Percentiles rank a stretch among this genome's conserved stretches.
Conservation (phyloP, 2,797 vertebrate genomes). For the Aulostomus chinensis region DNA sequence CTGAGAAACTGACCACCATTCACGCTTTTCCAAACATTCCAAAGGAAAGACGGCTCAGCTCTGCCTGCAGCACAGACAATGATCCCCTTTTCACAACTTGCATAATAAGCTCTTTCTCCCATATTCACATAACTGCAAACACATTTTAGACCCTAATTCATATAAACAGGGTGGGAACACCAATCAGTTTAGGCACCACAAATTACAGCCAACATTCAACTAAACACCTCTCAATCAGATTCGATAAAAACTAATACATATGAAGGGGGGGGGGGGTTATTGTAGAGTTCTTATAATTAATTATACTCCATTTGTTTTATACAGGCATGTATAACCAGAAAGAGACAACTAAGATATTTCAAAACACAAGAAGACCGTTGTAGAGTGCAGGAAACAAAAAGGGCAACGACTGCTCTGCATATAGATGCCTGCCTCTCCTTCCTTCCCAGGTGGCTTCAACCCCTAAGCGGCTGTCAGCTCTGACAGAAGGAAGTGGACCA, state of each 20-base stretch:
- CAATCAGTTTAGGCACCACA: too few species aligned
- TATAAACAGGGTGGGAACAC: too few species aligned
- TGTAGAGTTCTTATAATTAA: too few species aligned
- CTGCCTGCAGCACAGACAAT: slow-evolving; percentile 57
- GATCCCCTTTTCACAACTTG: slow-evolving; percentile 49
- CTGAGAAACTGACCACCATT: slow-evolving; percentile 57
- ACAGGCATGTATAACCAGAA: too few species aligned
- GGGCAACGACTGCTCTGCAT: slow-evolving; percentile 26
- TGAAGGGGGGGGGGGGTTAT: too few species aligned
- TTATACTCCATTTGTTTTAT: too few species aligned
- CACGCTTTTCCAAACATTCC: slow-evolving; percentile 70
- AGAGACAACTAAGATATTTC: not conserved
- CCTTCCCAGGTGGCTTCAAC: slow-evolving; percentile 45
- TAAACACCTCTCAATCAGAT: too few species aligned
- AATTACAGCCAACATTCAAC: too few species aligned
- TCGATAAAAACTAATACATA: too few species aligned
- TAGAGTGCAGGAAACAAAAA: slow-evolving; percentile 5
- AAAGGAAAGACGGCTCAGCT: slow-evolving; percentile 46
- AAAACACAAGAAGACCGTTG: not conserved
- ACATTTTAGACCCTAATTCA: too few species aligned
- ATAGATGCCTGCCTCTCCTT: slow-evolving; percentile 25
- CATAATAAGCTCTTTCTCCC: slow-evolving; percentile 53
- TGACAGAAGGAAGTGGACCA: slow-evolving; percentile 52
- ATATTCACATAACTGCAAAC: slow-evolving; percentile 24
- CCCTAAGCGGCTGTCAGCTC: slow-evolving; percentile 42